Conservation (phyloP, 2,113 vertebrate species). For the Gymnogyps californianus region DNA sequence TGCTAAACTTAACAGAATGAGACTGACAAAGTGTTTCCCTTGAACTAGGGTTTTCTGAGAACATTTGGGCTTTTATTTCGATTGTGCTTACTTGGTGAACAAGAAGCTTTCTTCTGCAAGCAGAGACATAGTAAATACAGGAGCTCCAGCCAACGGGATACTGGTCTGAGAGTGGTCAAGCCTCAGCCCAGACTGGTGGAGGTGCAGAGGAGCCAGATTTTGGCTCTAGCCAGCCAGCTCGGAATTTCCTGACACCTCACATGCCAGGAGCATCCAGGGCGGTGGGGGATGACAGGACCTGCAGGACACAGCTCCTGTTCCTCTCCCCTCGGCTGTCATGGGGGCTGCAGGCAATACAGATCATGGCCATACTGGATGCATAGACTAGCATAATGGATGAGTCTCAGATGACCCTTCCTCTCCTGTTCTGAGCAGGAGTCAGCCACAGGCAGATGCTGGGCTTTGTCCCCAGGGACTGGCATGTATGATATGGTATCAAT, state of each 20-base stretch:
- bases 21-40: neutral
- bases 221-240: neutral
- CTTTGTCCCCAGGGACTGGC: neutral
- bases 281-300: neutral
- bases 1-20: neutral
- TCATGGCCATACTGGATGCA: neutral
- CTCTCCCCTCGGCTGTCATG: neutral
- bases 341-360: neutral
- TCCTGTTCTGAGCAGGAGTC: neutral
- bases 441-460: neutral
- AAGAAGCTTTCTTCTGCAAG: neutral
- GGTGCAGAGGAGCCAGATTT: neutral
- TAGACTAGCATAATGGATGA: neutral
- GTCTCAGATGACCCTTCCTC: neutral
- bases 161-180: neutral
- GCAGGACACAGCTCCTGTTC: neutral
- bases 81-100: neutral
- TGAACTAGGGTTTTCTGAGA: neutral
- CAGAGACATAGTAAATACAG: neutral
- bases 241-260: neutral
- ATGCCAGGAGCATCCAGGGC: neutral
- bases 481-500: neutral
- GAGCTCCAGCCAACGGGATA: neutral
- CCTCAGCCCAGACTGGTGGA: neutral
- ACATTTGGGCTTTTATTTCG: neutral